A percentile compares a stretch with the other conserved stretches of the same genome.
These are phyloP conservation scores for Drosophila nigromelanica DNA, from an alignment of 1,140 invertebrate genomes.

Conservation along the genomic window DNA sequence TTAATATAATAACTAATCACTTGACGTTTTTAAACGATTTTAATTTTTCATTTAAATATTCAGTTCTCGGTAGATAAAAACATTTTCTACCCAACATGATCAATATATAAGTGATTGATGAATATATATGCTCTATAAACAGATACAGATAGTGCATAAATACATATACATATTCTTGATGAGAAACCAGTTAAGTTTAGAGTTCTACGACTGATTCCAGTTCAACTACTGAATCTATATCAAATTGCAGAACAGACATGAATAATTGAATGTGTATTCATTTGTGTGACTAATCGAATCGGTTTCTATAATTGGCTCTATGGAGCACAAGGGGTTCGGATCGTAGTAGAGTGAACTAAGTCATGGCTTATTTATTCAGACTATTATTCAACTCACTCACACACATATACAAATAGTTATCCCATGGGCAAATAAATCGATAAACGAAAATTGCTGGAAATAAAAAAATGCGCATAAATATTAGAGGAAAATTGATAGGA, in stretches of 20 bases:
- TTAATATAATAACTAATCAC: no score
- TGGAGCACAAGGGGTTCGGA: not conserved
- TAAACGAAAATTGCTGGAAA: slow-evolving; percentile 52
- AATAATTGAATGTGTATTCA: not conserved
- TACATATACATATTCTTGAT: no score
- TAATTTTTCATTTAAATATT: no score
- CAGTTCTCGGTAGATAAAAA: no score
- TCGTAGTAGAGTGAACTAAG: not conserved
- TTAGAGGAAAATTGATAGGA: slow-evolving; percentile 23
- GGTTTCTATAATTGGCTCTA: not conserved
- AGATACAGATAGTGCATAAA: no score
- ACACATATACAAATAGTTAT: slow-evolving; percentile 22
- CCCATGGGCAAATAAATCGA: slow-evolving; percentile 55
- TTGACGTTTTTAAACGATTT: no score
- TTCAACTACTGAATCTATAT: not conserved
- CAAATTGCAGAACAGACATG: not conserved
- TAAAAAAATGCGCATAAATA: slow-evolving; percentile 57
- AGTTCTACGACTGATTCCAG: not conserved
- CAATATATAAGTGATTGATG: no score
- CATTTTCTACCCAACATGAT: no score
- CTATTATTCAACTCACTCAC: not conserved
- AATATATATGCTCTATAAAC: no score
- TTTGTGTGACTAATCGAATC: not conserved
- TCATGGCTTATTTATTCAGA: not conserved
- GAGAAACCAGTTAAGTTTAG: not conserved